Conservation (phyloP, 1,140 invertebrate genomes). For the Trichonephila clavipes region DNA sequence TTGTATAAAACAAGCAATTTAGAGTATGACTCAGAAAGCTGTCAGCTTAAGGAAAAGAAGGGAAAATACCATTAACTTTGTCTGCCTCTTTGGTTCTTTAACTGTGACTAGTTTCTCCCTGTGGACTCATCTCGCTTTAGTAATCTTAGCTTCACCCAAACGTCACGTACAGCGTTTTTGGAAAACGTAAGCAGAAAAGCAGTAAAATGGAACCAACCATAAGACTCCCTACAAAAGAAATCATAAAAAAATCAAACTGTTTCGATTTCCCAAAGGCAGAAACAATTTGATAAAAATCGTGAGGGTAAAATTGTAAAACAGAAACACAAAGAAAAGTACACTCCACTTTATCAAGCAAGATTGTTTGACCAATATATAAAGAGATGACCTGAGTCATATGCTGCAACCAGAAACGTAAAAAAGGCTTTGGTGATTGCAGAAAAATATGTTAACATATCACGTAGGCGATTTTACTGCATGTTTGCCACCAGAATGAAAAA, state of each 20-base stretch:
- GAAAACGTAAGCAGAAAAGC: slow-evolving; percentile 35
- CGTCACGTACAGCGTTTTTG: slow-evolving; percentile 38
- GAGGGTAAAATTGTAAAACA: slow-evolving; percentile 42
- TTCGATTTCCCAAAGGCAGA: slow-evolving; percentile 50
- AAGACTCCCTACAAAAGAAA: not conserved
- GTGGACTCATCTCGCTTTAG: not conserved
- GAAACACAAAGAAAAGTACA: slow-evolving; percentile 37
- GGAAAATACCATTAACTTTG: not conserved
- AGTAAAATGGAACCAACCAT: slow-evolving; percentile 25
- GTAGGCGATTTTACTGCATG: slow-evolving; percentile 12
- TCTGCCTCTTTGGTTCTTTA: not conserved
- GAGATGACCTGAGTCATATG: not conserved
- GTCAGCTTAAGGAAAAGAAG: not conserved
- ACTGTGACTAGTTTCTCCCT: slow-evolving; percentile 47
- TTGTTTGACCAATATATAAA: slow-evolving; percentile 42
- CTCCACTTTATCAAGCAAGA: slow-evolving; percentile 39
- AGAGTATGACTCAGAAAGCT: not conserved
- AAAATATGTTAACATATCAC: slow-evolving; percentile 47
- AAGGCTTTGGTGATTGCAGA: not conserved
- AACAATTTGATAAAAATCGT: slow-evolving; percentile 54
- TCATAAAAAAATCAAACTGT: slow-evolving; percentile 27
- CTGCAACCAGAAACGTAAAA: not conserved
- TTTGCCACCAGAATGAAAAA: not conserved
- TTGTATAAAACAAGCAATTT: not conserved
- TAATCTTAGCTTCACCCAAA: slow-evolving; percentile 31